phyloP scores from a whole-genome alignment of 2,888 invertebrate species.

The Clivina fossor region DNA sequence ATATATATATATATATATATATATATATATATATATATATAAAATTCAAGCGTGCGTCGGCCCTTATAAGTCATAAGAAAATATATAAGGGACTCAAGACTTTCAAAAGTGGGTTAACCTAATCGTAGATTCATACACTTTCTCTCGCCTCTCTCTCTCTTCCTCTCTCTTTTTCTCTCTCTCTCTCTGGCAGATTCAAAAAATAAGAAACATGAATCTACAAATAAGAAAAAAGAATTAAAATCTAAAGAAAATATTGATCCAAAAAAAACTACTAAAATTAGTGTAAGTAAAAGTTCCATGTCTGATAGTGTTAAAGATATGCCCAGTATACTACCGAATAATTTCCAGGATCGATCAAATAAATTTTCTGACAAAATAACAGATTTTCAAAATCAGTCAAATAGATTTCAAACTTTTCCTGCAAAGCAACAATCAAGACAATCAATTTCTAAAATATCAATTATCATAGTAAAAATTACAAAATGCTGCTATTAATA shows the following conservation, averaged over 20 bases:
- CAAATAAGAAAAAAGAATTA: background rate
- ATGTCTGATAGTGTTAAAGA: background rate
- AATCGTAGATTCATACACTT: no score
- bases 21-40: no score
- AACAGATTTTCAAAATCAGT: conserved; percentile 2
- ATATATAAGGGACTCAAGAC: no score
- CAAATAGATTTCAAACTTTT: conserved; percentile 1
- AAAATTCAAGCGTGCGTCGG: no score
- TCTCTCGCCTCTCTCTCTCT: no score
- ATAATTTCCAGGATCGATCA: background rate
- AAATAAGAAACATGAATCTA: conserved; percentile 1
- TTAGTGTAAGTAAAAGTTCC: background rate
- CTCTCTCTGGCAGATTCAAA: conserved; percentile 15
- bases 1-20: no score
- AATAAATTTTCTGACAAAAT: background rate
- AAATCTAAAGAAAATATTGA: conserved; percentile 4
- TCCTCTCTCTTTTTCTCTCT: no score
- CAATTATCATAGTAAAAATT: no score
- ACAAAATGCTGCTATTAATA: no score
- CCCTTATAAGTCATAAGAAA: no score
- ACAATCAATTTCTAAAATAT: no score
- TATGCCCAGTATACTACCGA: background rate
- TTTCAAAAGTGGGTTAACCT: no score
- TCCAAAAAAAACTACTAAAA: background rate
- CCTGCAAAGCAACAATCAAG: background rate